phyloP scores from a whole-genome alignment of 2,113 vertebrate species.

The Brachirus orientalis region DNA sequence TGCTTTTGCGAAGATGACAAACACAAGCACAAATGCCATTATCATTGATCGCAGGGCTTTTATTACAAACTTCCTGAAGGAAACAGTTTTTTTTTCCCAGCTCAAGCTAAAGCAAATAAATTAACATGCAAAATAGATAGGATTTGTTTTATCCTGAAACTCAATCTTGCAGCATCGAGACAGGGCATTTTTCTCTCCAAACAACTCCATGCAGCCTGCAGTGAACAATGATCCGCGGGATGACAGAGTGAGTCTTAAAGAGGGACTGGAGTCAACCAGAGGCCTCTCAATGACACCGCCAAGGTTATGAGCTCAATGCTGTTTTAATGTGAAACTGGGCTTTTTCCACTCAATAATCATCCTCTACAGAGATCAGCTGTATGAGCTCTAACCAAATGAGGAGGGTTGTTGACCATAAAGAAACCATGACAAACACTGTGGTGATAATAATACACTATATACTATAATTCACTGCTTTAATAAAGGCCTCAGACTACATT shows the following conservation, averaged over 20 bases:
- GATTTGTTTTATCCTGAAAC: constrained; percentile 68
- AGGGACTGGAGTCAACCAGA: constrained; percentile 61
- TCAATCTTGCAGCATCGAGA: constrained; percentile 63
- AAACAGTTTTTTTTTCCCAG: constrained; percentile 60
- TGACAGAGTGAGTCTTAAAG: constrained; percentile 74
- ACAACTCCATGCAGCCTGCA: constrained; percentile 44
- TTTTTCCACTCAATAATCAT: constrained; percentile 42
- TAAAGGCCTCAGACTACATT: not conserved
- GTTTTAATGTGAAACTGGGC: constrained; percentile 61
- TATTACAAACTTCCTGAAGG: constrained; percentile 86
- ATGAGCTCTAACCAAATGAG: constrained; percentile 26
- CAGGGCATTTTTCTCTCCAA: constrained; percentile 65
- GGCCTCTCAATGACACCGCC: constrained; percentile 73
- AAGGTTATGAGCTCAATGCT: constrained; percentile 66
- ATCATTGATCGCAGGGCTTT: constrained; percentile 86
- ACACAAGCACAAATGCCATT: constrained; percentile 85
- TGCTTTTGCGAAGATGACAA: constrained; percentile 86
- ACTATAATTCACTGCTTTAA: not conserved
- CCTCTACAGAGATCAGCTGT: not conserved
- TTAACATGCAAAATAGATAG: constrained; percentile 79
- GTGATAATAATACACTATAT: not conserved
- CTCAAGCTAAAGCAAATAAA: constrained; percentile 75
- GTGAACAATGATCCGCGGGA: constrained; percentile 65
- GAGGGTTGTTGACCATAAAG: not conserved
- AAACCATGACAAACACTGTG: constrained; percentile 34